A percentile compares a stretch with the other conserved stretches of the same genome.
Evolutionary conservation across 2,888 invertebrate genomes (phyloP).

Genomic region (Caenorhabditis imperialis): DNA sequence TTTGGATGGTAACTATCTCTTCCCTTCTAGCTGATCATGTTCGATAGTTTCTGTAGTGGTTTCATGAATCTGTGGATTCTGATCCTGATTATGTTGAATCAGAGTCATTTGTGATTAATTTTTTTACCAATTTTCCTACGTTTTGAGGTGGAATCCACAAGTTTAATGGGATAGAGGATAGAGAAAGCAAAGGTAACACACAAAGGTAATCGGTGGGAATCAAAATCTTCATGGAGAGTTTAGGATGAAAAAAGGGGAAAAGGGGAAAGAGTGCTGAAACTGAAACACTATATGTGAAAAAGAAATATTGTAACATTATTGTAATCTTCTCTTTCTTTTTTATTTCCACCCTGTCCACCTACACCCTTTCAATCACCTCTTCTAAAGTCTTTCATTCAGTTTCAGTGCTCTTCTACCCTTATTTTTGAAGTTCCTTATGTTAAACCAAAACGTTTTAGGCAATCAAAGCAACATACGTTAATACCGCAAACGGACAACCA

Average conservation of each 20-base stretch:
- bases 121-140: not conserved
- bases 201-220: conserved; percentile 28
- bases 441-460: conserved; percentile 26
- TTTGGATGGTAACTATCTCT: conserved; percentile 24
- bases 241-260: conserved; percentile 7
- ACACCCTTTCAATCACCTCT: conserved; percentile 8
- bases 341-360: not conserved
- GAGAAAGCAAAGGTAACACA: not conserved
- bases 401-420: conserved; percentile 40
- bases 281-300: no score
- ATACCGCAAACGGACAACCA: conserved; percentile 49
- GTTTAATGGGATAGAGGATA: conserved; percentile 43
- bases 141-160: conserved; percentile 49
- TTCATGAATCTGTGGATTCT: conserved; percentile 4
- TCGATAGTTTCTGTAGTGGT: no score
- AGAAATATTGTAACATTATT: conserved; percentile 9
- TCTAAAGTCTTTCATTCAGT: conserved; percentile 36
- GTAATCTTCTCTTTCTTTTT: conserved; percentile 4
- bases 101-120: not conserved
- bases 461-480: conserved; percentile 54
- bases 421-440: not conserved
- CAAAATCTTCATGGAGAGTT: conserved; percentile 13
- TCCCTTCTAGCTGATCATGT: no score
- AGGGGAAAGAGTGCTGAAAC: conserved; percentile 22
- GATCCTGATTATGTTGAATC: not conserved